A percentile compares a stretch with the other conserved stretches of the same genome.
Conservation (phyloP, 2,888 invertebrate species). For the Phalera bucephala region DNA sequence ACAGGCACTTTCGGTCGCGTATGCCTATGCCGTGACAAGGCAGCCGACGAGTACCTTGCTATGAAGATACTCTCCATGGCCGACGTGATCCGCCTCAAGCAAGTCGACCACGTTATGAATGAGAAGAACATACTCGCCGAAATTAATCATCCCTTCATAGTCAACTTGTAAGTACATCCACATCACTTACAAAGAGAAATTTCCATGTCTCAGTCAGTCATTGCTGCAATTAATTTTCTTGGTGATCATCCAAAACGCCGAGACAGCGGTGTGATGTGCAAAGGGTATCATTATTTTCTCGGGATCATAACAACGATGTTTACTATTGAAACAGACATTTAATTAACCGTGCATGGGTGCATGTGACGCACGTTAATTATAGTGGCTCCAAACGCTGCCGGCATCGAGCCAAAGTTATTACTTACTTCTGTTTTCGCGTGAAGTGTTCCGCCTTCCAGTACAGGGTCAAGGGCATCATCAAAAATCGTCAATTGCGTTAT, state of each 20-base stretch:
- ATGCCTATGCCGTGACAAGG: constrained; percentile 93
- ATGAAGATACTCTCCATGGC: constrained; percentile 97
- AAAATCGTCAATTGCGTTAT: constrained; percentile 4
- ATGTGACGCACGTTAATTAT: constrained; percentile 48
- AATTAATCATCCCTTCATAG: constrained; percentile 97
- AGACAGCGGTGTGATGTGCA: constrained; percentile 25
- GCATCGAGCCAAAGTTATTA: constrained; percentile 49
- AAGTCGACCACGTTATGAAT: constrained; percentile 98
- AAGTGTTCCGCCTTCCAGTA: constrained; percentile 15
- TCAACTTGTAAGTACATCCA: constrained; percentile 83
- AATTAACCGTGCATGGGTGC: constrained; percentile 46
- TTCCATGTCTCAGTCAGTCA: constrained; percentile 11
- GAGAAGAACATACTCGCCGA: constrained; percentile 96
- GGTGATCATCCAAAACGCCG: constrained; percentile 32
- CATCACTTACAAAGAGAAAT: constrained; percentile 4
- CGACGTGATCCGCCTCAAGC: constrained; percentile 96
- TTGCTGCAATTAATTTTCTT: constrained; percentile 25
- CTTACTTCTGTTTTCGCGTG: constrained; percentile 25
- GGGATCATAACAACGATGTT: constrained; percentile 36
- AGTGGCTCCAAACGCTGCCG: constrained; percentile 35
- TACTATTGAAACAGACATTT: constrained; percentile 36
- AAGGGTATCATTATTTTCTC: constrained; percentile 28
- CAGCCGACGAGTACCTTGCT: constrained; percentile 91
- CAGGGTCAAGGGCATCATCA: constrained; percentile 6
- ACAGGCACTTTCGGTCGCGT: constrained; percentile 99